These are phyloP conservation scores for Macrophya annulata DNA, from an alignment of 2,888 invertebrate genomes.

Conservation along the genomic window DNA sequence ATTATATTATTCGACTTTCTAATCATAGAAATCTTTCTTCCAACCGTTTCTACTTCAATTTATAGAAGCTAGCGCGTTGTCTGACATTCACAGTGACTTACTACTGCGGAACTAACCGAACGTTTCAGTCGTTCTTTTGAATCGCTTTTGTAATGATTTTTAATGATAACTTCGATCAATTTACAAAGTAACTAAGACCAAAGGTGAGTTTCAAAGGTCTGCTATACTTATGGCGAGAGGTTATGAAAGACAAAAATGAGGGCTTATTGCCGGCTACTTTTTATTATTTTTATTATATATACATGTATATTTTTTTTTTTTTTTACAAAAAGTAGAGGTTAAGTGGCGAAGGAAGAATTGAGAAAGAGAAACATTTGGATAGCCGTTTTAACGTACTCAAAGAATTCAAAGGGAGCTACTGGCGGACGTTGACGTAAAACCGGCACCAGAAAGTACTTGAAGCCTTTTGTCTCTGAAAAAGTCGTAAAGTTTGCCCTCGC, in stretches of 20 bases:
- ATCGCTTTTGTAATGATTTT: neutral
- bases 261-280: slow-evolving; percentile 65
- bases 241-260: slow-evolving; percentile 55
- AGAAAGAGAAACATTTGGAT: slow-evolving; percentile 65
- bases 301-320: slow-evolving; percentile 34
- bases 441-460: slow-evolving; percentile 68
- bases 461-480: slow-evolving; percentile 68
- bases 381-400: slow-evolving; percentile 53
- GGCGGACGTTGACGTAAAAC: slow-evolving; percentile 55
- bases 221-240: neutral
- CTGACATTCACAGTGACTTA: neutral
- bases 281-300: slow-evolving; percentile 20
- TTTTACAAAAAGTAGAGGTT: neutral
- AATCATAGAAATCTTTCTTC: neutral
- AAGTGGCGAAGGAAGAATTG: slow-evolving; percentile 55
- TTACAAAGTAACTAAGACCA: neutral
- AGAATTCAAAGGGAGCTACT: slow-evolving; percentile 50
- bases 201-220: neutral
- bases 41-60: neutral
- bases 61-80: neutral
- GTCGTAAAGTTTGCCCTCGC: slow-evolving; percentile 49
- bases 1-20: neutral
- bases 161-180: neutral
- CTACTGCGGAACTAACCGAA: neutral
- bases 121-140: neutral